Percentiles rank a stretch among this genome's conserved stretches.
Conservation (phyloP, 2,888 invertebrate genomes). For the Metellina segmentata region DNA sequence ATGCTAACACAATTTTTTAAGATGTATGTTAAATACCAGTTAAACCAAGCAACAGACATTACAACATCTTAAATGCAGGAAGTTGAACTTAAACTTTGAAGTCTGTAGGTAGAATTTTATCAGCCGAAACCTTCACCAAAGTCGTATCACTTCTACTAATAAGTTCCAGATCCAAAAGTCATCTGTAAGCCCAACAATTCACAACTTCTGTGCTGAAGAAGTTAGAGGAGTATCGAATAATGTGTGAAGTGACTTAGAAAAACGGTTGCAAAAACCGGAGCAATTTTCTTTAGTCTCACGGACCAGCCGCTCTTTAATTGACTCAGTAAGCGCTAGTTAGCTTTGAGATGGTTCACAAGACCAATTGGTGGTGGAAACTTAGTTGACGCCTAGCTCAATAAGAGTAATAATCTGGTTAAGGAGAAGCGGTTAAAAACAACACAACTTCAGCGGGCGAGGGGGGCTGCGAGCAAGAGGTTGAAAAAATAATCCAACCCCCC, state of each 20-base stretch:
- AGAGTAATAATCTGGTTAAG: constrained; percentile 26
- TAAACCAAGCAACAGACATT: no score
- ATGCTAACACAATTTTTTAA: no score
- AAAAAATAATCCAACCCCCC: constrained; percentile 1
- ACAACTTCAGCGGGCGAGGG: not conserved
- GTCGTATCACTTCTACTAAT: no score
- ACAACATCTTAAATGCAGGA: no score
- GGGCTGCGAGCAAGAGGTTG: not conserved
- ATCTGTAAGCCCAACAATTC: no score
- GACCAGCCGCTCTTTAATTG: constrained; percentile 1
- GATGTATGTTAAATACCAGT: no score
- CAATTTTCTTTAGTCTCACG: not conserved
- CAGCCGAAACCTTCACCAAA: no score
- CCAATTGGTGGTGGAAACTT: not conserved
- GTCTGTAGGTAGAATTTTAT: no score
- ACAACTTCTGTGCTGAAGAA: no score
- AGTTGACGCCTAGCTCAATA: not conserved
- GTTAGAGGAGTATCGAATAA: not conserved
- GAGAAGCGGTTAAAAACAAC: not conserved
- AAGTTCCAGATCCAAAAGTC: no score
- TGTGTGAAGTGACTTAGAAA: not conserved
- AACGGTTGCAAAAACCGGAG: not conserved
- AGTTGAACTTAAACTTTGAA: no score
- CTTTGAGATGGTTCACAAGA: not conserved
- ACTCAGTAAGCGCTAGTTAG: not conserved